Evolutionary conservation across 2,113 vertebrate species (phyloP), one percentile per base, ranked within the genome.

Genomic region (Indri indri): DNA sequence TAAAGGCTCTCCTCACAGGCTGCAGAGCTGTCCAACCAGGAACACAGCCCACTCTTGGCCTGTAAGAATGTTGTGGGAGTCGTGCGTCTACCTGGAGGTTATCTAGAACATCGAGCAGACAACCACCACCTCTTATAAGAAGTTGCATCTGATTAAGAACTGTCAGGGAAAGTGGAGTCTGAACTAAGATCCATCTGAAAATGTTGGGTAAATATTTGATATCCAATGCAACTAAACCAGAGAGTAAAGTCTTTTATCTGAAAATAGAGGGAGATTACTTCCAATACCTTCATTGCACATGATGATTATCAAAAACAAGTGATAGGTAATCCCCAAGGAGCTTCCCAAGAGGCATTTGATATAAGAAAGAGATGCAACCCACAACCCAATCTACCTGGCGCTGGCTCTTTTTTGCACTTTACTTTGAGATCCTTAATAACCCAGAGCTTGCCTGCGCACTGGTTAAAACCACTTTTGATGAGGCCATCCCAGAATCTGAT

Each of bases 221-320:
- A 98, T 85, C 97, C 90, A 99, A 99, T 95, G 98, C 99, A 96
- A 98, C 95, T 96, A 98, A 98, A 47, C 45, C 98, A 25, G 99
- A 99, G 98, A 99, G 99, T 98, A 98, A 99, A 98, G 99, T 99
- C 76, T 99, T 99, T 98, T 99, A 99, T 98, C 98, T 99, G 98
- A 99, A 99, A 98, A 99, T 99, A 99, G 99, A 99, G 97, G 99
- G 99, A 87, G 99, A 99, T 97, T 99, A 99, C 96, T 99, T 98
- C 97, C 99, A 99, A 98, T 99, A 99, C 98, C 99, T 99, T 92
- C 99, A 99, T 99, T 94, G 99, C 99, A 89, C 93, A 96, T 97
- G 99, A 98, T 92, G 98, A 99, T 30, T 98, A 99, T 77, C 99
- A 98, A 97, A 97, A 98, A 95, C 88, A 98, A 97, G 99, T 99